A percentile compares a stretch with the other conserved stretches of the same genome.
Conservation (phyloP, 2,113 vertebrate genomes). For the Rhipidura dahli region DNA sequence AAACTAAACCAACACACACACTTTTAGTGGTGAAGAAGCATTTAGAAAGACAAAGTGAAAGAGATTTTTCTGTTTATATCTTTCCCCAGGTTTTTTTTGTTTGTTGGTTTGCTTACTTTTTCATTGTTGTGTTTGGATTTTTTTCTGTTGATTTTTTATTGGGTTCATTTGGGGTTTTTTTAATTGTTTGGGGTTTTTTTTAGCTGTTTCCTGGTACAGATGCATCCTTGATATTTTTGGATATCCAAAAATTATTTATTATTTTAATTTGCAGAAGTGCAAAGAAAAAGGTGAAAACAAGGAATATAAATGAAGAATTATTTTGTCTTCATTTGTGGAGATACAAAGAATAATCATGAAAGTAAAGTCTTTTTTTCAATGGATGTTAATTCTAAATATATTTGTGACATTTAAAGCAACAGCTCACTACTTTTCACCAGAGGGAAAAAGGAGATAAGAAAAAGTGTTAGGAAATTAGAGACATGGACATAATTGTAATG, state of each 20-base stretch:
- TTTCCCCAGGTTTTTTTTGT: not conserved
- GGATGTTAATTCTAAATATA: not conserved
- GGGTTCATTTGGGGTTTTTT: no score
- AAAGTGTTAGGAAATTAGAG: not conserved
- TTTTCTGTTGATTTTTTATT: not conserved
- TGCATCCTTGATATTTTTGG: not conserved
- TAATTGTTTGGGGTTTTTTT: not conserved
- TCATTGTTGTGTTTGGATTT: not conserved
- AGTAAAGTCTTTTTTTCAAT: not conserved
- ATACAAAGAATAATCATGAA: not conserved
- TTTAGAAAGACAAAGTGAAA: not conserved
- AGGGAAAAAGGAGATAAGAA: not conserved
- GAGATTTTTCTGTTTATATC: not conserved
- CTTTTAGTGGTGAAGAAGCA: accelerated
- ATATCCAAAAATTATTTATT: not conserved
- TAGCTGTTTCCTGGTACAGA: not conserved
- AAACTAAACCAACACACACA: not conserved
- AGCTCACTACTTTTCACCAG: not conserved
- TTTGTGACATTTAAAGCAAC: not conserved
- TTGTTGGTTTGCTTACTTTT: not conserved
- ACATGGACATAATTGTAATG: not conserved
- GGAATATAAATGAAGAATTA: not conserved
- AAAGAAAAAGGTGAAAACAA: not conserved
- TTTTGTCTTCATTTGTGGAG: not conserved
- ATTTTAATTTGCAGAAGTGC: not conserved